These are phyloP conservation scores for Thomomys bottae DNA, from an alignment of 2,113 vertebrate genomes.

Conservation along the genomic window DNA sequence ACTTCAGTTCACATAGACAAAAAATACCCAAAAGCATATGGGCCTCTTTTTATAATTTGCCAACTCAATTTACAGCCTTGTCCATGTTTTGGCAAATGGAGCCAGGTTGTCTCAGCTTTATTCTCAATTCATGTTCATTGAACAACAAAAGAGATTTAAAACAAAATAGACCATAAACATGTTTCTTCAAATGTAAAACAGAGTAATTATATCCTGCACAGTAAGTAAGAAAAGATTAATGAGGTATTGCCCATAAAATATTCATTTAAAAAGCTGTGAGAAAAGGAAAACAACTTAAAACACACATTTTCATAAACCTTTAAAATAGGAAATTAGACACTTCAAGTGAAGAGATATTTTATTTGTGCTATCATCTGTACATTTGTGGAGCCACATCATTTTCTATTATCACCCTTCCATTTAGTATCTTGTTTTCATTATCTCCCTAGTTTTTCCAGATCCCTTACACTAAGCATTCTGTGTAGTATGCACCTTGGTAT, in stretches of 20 bases:
- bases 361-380: not conserved
- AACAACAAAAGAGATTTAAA: constrained; percentile 29
- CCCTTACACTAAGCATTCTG: not conserved
- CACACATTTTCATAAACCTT: constrained; percentile 22
- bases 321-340: constrained; percentile 35
- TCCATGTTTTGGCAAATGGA: constrained; percentile 7
- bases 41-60: constrained; percentile 10
- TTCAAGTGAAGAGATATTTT: not conserved
- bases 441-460: not conserved
- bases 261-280: constrained; percentile 44
- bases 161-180: constrained; percentile 52
- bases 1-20: not conserved
- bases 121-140: constrained; percentile 34
- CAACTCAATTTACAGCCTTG: constrained; percentile 20
- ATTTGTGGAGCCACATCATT: not conserved
- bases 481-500: not conserved
- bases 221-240: constrained; percentile 63
- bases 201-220: constrained; percentile 60
- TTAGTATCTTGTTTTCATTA: not conserved
- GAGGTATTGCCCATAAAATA: not conserved
- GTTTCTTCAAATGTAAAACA: constrained; percentile 65
- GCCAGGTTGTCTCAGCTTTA: constrained; percentile 29
- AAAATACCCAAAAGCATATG: constrained; percentile 6
- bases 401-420: not conserved
- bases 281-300: not conserved